Percentiles rank a stretch among this genome's conserved stretches.
phyloP scores from a whole-genome alignment of 2,888 invertebrate genomes.

The Diarsia brunnea region DNA sequence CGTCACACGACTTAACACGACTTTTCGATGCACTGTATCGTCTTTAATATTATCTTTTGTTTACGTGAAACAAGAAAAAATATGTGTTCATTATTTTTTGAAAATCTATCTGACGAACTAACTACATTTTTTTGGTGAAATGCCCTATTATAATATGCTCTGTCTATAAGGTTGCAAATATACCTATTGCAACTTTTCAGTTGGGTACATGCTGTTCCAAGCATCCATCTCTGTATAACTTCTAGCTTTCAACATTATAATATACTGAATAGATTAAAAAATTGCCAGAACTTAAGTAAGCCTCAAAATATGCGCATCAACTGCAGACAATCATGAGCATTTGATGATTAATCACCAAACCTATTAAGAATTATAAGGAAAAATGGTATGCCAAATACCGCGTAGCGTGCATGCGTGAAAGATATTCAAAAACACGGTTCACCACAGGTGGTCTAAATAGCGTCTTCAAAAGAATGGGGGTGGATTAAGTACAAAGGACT shows the following conservation, averaged over 20 bases:
- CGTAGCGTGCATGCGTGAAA: constrained; percentile 55
- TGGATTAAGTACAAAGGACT: constrained; percentile 36
- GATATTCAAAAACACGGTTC: constrained; percentile 43
- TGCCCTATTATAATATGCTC: too few species aligned
- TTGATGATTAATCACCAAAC: constrained; percentile 29
- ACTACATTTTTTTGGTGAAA: too few species aligned
- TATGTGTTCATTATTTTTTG: too few species aligned
- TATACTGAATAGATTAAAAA: background rate
- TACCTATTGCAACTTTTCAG: background rate
- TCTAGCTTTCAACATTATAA: background rate
- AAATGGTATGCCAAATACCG: constrained; percentile 33
- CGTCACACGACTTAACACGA: too few species aligned
- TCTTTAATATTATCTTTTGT: too few species aligned
- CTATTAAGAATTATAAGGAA: constrained; percentile 32
- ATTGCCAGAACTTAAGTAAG: background rate
- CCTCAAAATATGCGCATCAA: background rate
- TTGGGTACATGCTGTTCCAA: background rate
- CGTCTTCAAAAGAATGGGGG: constrained; percentile 50
- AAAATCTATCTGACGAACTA: too few species aligned
- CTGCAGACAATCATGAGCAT: background rate
- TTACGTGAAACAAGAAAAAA: too few species aligned
- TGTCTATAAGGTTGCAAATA: too few species aligned
- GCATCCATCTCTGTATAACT: background rate
- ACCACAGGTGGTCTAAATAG: constrained; percentile 60
- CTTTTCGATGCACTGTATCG: too few species aligned